Evolutionary conservation across 1,140 invertebrate genomes (phyloP).

Genomic region (Diploscapter pachys): DNA sequence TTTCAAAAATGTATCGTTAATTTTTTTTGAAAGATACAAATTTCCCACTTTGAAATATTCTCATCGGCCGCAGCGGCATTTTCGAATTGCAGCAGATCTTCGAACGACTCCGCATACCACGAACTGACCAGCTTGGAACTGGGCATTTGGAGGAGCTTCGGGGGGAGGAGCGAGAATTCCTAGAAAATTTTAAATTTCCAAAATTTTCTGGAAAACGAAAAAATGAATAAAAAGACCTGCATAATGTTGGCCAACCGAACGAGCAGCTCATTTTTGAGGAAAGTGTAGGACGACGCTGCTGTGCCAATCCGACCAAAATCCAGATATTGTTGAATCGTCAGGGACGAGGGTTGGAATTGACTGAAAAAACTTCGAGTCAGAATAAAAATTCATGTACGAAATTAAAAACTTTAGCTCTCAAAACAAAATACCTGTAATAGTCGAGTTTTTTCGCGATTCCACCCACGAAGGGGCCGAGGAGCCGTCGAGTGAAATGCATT

Average conservation of each 20-base stretch:
- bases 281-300: conserved; percentile 49
- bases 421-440: conserved; percentile 52
- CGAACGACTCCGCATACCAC: conserved; percentile 53
- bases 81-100: conserved; percentile 51
- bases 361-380: conserved; percentile 10
- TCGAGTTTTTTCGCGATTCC: conserved; percentile 57
- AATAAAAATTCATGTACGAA: background rate
- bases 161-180: conserved; percentile 52
- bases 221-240: conserved; percentile 45
- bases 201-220: background rate
- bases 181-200: conserved; percentile 17
- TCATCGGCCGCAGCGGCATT: conserved; percentile 36
- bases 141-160: conserved; percentile 48
- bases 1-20: too few relatives aligned
- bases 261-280: conserved; percentile 53
- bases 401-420: background rate
- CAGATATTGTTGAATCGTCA: conserved; percentile 62
- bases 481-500: conserved; percentile 41
- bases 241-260: conserved; percentile 57
- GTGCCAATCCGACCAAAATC: conserved; percentile 60
- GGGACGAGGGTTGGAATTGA: conserved; percentile 60
- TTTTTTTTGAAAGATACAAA: too few relatives aligned
- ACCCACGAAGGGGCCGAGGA: conserved; percentile 39
- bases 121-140: conserved; percentile 49
- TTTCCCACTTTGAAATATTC: conserved; percentile 19